Conservation (phyloP, 2,888 invertebrate species). For the Troides oblongomaculatus region DNA sequence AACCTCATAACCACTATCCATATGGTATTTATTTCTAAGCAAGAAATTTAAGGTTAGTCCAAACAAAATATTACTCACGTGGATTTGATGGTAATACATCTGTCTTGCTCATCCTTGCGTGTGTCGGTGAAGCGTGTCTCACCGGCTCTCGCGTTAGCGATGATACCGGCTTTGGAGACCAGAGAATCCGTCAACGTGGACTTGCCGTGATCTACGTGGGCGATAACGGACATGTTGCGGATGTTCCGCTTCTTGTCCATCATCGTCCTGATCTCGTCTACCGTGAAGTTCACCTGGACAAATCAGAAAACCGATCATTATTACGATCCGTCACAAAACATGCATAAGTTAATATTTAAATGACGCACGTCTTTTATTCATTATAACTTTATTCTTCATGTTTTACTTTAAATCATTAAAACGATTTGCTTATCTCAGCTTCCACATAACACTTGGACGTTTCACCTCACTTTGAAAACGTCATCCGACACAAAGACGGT, state of each 20-base stretch:
- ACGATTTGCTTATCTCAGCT: conserved; percentile 12
- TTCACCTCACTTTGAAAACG: conserved; percentile 65
- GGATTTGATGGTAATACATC: conserved; percentile 99
- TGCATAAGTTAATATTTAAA: conserved; percentile 44
- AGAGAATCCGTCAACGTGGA: conserved; percentile 99
- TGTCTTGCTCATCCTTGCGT: conserved; percentile 99
- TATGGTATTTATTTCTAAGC: conserved; percentile 23
- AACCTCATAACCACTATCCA: conserved; percentile 22
- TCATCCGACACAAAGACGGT: conserved; percentile 69
- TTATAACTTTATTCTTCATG: not conserved
- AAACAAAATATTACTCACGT: conserved; percentile 85
- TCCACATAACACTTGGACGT: conserved; percentile 45
- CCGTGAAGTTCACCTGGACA: conserved; percentile 99
- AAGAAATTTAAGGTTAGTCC: not conserved
- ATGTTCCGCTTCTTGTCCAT: conserved; percentile 99
- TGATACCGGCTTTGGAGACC: conserved; percentile 99
- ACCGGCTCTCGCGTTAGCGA: conserved; percentile 98
- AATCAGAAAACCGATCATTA: conserved; percentile 63
- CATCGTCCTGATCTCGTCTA: conserved; percentile 99
- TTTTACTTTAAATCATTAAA: conserved; percentile 2
- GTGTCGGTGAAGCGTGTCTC: conserved; percentile 99
- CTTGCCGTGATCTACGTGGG: conserved; percentile 99
- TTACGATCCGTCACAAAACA: conserved; percentile 50
- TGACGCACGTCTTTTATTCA: conserved; percentile 53
- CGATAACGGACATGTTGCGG: conserved; percentile 99